Evolutionary conservation across 2,888 invertebrate genomes (phyloP).

Genomic region (Chrysina gloriosa): DNA sequence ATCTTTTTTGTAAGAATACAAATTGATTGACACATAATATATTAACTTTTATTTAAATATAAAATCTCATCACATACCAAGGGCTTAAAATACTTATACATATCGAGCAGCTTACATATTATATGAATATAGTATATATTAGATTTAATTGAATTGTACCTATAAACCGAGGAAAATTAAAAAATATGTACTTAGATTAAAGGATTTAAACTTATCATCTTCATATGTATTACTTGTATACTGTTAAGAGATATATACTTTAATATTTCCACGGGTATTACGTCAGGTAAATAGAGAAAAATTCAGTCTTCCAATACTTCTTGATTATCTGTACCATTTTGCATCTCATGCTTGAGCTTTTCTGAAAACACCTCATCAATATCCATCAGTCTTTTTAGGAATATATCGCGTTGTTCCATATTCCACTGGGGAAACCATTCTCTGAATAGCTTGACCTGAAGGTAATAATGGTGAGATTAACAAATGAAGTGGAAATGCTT

Average conservation of each 20-base stretch:
- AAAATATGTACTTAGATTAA: not conserved
- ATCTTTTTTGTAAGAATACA: not conserved
- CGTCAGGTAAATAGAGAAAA: slow-evolving; percentile 22
- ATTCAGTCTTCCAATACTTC: slow-evolving; percentile 49
- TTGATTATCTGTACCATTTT: slow-evolving; percentile 57
- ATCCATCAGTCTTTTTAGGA: slow-evolving; percentile 77
- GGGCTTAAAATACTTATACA: slow-evolving; percentile 18
- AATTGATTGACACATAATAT: slow-evolving; percentile 4
- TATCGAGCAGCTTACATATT: not conserved
- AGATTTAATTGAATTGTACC: slow-evolving; percentile 7
- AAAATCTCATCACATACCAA: slow-evolving; percentile 22
- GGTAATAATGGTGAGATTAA: not conserved
- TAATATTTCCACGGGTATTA: slow-evolving; percentile 3
- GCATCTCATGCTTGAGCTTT: slow-evolving; percentile 72
- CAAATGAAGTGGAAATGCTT: no score
- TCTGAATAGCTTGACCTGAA: slow-evolving; percentile 81
- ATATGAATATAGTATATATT: slow-evolving; percentile 3
- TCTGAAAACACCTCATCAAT: slow-evolving; percentile 78
- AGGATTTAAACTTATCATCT: not conserved
- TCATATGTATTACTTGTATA: not conserved
- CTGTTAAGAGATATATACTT: slow-evolving; percentile 16
- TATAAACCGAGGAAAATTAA: slow-evolving; percentile 1
- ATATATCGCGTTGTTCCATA: slow-evolving; percentile 76
- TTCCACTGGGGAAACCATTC: slow-evolving; percentile 88
- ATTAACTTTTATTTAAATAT: slow-evolving; percentile 20